Evolutionary conservation across 2,888 invertebrate species (phyloP).

Genomic region (Hipparchia sbordonii): DNA sequence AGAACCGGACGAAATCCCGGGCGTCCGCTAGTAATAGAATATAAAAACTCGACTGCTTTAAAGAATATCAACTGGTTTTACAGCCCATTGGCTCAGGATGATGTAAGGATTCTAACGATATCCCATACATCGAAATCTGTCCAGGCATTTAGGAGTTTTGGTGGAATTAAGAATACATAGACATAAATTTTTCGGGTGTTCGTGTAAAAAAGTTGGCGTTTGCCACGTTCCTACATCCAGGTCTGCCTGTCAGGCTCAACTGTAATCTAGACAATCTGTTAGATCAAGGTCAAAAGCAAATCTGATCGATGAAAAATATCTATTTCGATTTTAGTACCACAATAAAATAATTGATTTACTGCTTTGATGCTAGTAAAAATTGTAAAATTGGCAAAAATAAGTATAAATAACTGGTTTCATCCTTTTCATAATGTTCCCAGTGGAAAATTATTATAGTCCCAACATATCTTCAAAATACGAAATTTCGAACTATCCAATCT

Average conservation of each 20-base stretch:
- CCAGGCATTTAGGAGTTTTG: no score
- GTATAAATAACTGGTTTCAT: not conserved
- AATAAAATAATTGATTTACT: conserved; percentile 14
- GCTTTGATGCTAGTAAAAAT: not conserved
- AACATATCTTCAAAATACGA: not conserved
- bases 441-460: not conserved
- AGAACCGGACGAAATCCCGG: no score
- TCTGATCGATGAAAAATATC: not conserved
- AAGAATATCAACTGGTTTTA: no score
- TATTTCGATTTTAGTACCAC: not conserved
- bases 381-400: not conserved
- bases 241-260: not conserved
- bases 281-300: conserved; percentile 1
- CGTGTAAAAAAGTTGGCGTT: no score
- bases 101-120: no score
- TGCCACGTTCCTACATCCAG: not conserved
- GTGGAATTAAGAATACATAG: no score
- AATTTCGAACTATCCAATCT: not conserved
- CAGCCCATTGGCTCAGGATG: no score
- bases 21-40: no score
- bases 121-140: no score
- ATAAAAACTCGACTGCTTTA: no score
- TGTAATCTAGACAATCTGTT: not conserved
- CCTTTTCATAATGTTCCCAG: not conserved
- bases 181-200: no score